Base-by-base conservation (phyloP, 2,113 vertebrate species). In the Telmatochromis sp. region DNA sequence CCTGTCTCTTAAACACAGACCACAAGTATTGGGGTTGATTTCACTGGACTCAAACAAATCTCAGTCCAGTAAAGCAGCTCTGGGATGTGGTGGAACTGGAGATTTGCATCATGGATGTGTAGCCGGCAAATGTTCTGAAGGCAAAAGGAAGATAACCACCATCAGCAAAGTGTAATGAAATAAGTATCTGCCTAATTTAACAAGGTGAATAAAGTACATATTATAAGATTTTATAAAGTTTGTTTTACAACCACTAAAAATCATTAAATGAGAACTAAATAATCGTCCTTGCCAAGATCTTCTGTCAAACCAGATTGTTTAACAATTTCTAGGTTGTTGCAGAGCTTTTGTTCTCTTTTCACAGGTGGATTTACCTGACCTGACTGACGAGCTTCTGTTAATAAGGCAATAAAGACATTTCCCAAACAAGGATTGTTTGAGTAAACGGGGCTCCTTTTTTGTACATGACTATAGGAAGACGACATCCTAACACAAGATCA, bases 291-390 rank as follows among this genome's bases (percentile, higher is more conserved):
- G 15, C 40, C 14, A 47, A 47, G 1, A 28, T 10, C 9, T 75
- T 1, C 40, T 5, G 42, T 12, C 2, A 70, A 14, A 70, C 40
- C 65, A 45, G 65, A 23, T 40, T 42, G 13, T 35, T 70, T 65
- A 65, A 65, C 31, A 65, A 35, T 65, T 65, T n/a, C 31, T 35
- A n/a, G 58, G 17, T 63, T 63, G 58, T 11, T n/a, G 17, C 31
- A 19, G 63, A 37, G 57, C 17, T 83, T 57, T 89, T 92, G 79
- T 90, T 80, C 88, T 33, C 83, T 51, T 73, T 91, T 78, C 60
- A 51, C 81, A 33, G 31, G 31, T 33, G 31, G 31, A 33, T 33
- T 33, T 33, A 33, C 31, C 31, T 7, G 7, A 33, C 31, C 31
- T 33, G 31, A 33, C 31, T 14, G 37, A 47, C 1, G 6, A 73